Percentiles rank a stretch among this genome's conserved stretches.
Conservation (phyloP, 2,113 vertebrate species). For the Climacteris rufus region DNA sequence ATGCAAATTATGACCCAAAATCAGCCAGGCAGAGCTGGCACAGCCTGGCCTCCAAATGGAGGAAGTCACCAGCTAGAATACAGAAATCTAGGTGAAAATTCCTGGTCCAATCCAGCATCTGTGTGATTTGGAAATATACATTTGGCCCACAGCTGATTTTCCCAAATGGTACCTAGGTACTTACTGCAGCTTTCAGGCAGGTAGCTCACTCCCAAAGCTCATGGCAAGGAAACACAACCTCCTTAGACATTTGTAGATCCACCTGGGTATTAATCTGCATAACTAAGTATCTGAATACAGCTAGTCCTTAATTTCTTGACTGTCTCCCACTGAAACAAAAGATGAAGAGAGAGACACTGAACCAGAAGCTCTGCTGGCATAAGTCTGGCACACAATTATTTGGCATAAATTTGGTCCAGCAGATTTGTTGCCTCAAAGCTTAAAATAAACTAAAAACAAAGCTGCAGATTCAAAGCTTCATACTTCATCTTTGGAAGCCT, state of each 20-base stretch:
- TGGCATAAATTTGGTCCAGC: background rate
- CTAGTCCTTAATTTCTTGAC: background rate
- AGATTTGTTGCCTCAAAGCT: constrained; percentile 22
- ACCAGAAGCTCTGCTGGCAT: background rate
- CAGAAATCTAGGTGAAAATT: background rate
- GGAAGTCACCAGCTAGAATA: background rate
- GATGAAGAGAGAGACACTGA: background rate
- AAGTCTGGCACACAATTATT: background rate
- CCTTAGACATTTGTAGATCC: background rate
- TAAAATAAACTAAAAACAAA: constrained; percentile 28
- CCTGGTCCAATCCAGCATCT: background rate
- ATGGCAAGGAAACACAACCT: background rate
- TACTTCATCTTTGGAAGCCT: background rate
- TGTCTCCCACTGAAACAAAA: background rate
- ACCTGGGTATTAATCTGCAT: background rate
- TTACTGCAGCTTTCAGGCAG: background rate
- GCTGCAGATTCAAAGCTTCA: background rate
- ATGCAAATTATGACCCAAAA: background rate
- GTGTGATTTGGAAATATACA: background rate
- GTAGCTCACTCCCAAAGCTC: background rate
- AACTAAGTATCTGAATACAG: background rate
- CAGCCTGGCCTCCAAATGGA: background rate
- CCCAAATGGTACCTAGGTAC: background rate
- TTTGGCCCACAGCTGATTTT: background rate
- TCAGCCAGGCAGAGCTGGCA: background rate